Evolutionary conservation across 2,888 invertebrate species (phyloP), one percentile per base, ranked within the genome.

Genomic region (Dexiosoma caninum): DNA sequence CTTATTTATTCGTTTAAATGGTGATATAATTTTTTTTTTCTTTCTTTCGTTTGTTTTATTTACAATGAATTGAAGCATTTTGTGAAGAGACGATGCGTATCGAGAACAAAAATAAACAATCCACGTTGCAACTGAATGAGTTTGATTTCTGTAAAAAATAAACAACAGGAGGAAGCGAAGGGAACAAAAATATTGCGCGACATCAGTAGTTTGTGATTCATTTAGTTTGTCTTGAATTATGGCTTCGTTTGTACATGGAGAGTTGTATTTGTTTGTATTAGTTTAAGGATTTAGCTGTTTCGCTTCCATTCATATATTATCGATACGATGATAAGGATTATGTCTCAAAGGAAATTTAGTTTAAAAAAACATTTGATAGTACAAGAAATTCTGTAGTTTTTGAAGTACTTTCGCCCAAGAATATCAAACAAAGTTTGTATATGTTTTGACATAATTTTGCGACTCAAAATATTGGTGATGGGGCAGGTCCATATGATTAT

Each of bases 161-260:
- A 44, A 49, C 23, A 53, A 32, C 35, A 10, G 23, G 67, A 60
- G 16, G 40, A 42, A 67, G 51, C 46, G 37, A 49, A 75, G 46
- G 55, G 27, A 74, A 64, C 7, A 40, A 46, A 67, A 57, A 66
- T 57, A 66, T 66, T 67, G 40, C 27, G 69, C 77, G 64, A 69
- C 81, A 81, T 74, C 67, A 59, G 72, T 55, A 35, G 55, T 77
- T 77, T 81, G 60, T 70, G 81, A 77, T 69, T 62, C 76, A 69
- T 80, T 80, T 76, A 70, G 40, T 44, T 57, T 64, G 23, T 57
- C 42, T 14, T 46, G 55, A 72, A 37, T 72, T 55, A 74, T 78
- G 21, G 6, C 42, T 4, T 35, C 16, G 49, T 19, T 19, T 27
- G 10, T 66, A 7, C n/a, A 27, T 59, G n/a, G n/a, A n/a, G n/a